These are phyloP conservation scores for Polymixis flavicincta DNA, from an alignment of 2,888 invertebrate genomes.

Conservation along the genomic window DNA sequence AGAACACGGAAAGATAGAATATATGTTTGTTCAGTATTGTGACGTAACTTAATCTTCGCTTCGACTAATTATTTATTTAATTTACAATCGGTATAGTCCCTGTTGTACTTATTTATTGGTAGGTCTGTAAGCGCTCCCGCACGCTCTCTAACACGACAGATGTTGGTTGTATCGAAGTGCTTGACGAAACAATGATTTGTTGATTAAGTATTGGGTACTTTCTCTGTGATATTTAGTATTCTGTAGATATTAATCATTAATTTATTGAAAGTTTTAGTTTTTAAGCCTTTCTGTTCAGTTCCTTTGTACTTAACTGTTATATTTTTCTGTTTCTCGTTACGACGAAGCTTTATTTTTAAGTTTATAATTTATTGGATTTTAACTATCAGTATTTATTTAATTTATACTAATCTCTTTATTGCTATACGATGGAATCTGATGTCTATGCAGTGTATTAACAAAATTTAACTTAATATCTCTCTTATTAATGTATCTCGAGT, in stretches of 20 bases:
- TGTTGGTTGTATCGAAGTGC: slow-evolving; percentile 78
- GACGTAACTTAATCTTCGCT: slow-evolving; percentile 61
- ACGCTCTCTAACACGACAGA: slow-evolving; percentile 77
- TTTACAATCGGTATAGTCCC: slow-evolving; percentile 71
- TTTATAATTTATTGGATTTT: slow-evolving; percentile 72
- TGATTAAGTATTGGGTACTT: slow-evolving; percentile 90
- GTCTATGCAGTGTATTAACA: slow-evolving; percentile 72
- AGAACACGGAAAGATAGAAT: slow-evolving; percentile 66
- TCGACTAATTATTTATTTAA: slow-evolving; percentile 69
- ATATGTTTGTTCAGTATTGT: slow-evolving; percentile 66
- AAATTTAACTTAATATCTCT: slow-evolving; percentile 69
- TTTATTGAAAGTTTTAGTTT: slow-evolving; percentile 86
- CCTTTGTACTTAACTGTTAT: slow-evolving; percentile 77
- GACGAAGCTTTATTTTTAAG: slow-evolving; percentile 66
- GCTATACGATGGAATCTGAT: slow-evolving; percentile 66
- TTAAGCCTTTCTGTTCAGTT: slow-evolving; percentile 84
- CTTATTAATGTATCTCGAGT: slow-evolving; percentile 77
- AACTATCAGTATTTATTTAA: slow-evolving; percentile 74
- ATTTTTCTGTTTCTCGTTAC: slow-evolving; percentile 69
- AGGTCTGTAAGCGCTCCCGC: slow-evolving; percentile 73
- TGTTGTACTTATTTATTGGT: slow-evolving; percentile 77
- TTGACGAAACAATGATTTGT: slow-evolving; percentile 87
- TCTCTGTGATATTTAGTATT: slow-evolving; percentile 91
- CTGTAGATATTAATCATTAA: slow-evolving; percentile 87
- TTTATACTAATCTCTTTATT: slow-evolving; percentile 73